phyloP scores from a whole-genome alignment of 2,888 invertebrate genomes.

The Cheilosia pagana region DNA sequence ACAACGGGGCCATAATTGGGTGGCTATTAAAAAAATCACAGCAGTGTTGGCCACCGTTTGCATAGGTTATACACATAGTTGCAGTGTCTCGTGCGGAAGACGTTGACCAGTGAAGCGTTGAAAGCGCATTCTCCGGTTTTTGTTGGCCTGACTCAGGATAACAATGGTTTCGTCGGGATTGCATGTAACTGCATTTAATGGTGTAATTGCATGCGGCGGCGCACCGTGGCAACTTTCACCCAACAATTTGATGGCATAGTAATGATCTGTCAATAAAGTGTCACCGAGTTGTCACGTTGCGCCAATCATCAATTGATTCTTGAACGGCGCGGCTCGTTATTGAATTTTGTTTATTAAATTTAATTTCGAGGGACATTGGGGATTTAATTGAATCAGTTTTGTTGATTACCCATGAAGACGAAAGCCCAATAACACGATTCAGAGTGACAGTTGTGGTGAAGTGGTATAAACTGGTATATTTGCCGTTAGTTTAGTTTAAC shows the following conservation, averaged over 20 bases:
- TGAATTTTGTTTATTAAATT: conserved; percentile 35
- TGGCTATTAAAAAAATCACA: conserved; percentile 55
- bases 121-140: conserved; percentile 21
- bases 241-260: conserved; percentile 62
- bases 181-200: conserved; percentile 44
- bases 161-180: conserved; percentile 32
- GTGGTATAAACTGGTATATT: too few relatives aligned
- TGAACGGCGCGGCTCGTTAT: conserved; percentile 52
- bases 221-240: conserved; percentile 58
- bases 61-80: conserved; percentile 18
- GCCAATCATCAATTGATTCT: conserved; percentile 61
- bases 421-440: too few relatives aligned
- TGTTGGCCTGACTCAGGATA: neutral
- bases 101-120: conserved; percentile 20
- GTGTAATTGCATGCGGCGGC: conserved; percentile 62
- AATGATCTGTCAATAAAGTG: conserved; percentile 73
- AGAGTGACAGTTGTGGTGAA: too few relatives aligned
- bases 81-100: neutral
- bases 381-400: conserved; percentile 18
- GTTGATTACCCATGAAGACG: too few relatives aligned
- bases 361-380: conserved; percentile 1
- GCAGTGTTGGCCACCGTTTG: conserved; percentile 26
- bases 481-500: too few relatives aligned
- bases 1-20: conserved; percentile 46
- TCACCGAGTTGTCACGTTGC: conserved; percentile 64